Percentiles rank a stretch among this genome's conserved stretches.
Conservation (phyloP, 37 sponge, comb jelly and placozoan species). For the Lycopodina hypogea region DNA sequence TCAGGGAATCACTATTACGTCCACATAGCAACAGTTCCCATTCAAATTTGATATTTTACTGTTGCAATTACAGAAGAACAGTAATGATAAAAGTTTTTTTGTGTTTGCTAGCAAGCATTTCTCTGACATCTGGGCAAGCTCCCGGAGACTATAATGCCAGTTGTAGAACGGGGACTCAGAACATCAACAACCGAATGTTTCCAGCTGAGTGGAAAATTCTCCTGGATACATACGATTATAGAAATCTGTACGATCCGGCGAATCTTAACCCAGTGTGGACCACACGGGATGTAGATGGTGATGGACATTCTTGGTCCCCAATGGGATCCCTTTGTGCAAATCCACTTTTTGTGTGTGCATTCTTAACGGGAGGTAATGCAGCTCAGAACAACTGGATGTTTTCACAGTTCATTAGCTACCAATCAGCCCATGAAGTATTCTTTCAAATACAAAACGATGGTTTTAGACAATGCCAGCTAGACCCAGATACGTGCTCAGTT, state of each 20-base stretch:
- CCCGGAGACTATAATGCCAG: background rate
- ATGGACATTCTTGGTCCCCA: background rate
- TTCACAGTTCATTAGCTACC: constrained; percentile 1
- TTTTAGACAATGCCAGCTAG: background rate
- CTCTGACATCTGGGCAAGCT: background rate
- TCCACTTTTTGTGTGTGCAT: background rate
- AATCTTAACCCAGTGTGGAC: background rate
- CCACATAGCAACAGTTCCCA: too few species aligned
- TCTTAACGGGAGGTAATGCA: too few species aligned
- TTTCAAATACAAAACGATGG: background rate
- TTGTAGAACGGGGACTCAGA: background rate
- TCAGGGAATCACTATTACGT: too few species aligned
- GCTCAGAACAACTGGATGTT: constrained; percentile 17
- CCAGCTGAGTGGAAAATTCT: background rate
- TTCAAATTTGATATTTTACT: too few species aligned
- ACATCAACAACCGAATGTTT: background rate
- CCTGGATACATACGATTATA: background rate
- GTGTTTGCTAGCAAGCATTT: too few species aligned
- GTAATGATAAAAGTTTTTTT: too few species aligned
- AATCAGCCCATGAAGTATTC: background rate
- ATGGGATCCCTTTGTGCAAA: background rate
- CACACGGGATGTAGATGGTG: background rate
- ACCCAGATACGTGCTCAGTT: background rate
- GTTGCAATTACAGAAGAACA: too few species aligned
- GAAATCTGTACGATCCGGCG: background rate